Percentiles rank a stretch among this genome's conserved stretches.
These are phyloP conservation scores for Ernsta delagoae DNA, from an alignment of 2,888 invertebrate genomes.

Conservation along the genomic window DNA sequence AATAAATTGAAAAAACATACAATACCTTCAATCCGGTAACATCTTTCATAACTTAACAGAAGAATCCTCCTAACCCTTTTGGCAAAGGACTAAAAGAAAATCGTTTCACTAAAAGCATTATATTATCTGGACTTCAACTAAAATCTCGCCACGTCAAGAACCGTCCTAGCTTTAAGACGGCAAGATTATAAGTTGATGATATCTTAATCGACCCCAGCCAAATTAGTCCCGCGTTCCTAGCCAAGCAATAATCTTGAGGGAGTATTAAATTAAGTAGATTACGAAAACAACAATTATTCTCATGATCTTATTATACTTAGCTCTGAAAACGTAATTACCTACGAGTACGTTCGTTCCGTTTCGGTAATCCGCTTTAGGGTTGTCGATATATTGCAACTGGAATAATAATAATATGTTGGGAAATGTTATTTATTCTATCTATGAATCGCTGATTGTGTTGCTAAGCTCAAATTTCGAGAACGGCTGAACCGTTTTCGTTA, in stretches of 20 bases:
- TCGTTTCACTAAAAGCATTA: too few species aligned
- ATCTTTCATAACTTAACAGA: too few species aligned
- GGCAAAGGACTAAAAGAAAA: too few species aligned
- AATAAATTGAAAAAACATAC: too few species aligned
- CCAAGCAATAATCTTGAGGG: neutral
- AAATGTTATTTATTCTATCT: too few species aligned
- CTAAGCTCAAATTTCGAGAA: too few species aligned
- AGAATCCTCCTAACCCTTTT: too few species aligned
- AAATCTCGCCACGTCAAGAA: neutral
- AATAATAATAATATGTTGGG: too few species aligned
- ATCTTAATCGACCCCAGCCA: neutral
- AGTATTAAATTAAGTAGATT: conserved; percentile 16
- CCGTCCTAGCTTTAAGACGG: neutral
- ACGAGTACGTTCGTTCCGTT: conserved; percentile 2
- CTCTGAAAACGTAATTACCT: conserved; percentile 13
- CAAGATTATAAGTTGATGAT: neutral
- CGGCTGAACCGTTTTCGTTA: too few species aligned
- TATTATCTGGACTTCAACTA: too few species aligned
- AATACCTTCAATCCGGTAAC: too few species aligned
- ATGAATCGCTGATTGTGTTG: too few species aligned
- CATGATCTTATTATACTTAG: conserved; percentile 10
- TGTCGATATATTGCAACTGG: neutral
- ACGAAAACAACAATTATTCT: conserved; percentile 14
- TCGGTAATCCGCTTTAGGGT: neutral
- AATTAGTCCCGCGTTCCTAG: conserved; percentile 1